Percentiles rank a stretch among this genome's conserved stretches.
Conservation (phyloP, 53 echinoderm and acorn worm species). For the Pentamera pediparva region DNA sequence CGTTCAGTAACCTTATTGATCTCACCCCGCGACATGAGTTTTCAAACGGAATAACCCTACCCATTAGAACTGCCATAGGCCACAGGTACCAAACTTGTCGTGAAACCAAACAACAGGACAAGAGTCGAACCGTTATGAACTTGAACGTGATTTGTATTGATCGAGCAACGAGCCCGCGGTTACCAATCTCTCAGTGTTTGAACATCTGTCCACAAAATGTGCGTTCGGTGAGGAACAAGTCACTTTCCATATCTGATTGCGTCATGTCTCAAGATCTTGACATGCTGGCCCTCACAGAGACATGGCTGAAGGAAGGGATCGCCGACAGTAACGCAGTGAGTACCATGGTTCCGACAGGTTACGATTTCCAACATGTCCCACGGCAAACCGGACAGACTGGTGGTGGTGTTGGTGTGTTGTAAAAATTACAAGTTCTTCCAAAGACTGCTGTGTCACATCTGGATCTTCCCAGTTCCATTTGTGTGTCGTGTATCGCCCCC, state of each 20-base stretch:
- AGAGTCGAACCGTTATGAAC: background rate
- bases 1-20: background rate
- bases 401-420: conserved; percentile 29
- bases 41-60: background rate
- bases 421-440: conserved; percentile 7
- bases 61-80: background rate
- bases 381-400: conserved; percentile 12
- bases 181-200: background rate
- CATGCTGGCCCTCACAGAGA: conserved; percentile 23
- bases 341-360: conserved; percentile 32
- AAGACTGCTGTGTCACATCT: conserved; percentile 13
- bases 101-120: background rate
- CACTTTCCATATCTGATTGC: background rate
- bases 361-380: conserved; percentile 32
- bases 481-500: conserved; percentile 23
- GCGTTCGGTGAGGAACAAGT: conserved; percentile 15
- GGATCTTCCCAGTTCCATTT: background rate
- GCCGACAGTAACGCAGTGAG: background rate
- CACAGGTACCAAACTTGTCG: background rate
- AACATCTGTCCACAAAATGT: background rate
- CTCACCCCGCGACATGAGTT: background rate
- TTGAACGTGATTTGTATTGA: background rate
- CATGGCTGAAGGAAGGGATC: conserved; percentile 20
- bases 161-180: background rate
- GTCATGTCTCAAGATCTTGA: conserved; percentile 1